A percentile compares a stretch with the other conserved stretches of the same genome.
phyloP scores from a whole-genome alignment of 2,797 vertebrate species.

The Halcyon leucocephala region DNA sequence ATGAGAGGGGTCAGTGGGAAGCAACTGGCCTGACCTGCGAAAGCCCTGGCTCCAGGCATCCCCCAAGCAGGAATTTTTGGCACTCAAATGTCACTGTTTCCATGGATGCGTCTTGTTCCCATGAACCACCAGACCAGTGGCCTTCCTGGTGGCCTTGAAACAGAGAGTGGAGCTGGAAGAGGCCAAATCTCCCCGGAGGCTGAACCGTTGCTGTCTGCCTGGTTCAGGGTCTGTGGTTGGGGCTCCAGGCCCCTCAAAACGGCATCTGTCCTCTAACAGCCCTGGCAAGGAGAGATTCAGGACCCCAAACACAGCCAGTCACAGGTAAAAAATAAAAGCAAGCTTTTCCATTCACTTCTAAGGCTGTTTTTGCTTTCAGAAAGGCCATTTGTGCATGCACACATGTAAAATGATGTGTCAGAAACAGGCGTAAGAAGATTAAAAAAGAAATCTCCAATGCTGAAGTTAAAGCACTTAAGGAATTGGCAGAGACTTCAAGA shows the following conservation, averaged over 20 bases:
- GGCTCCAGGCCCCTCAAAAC: neutral
- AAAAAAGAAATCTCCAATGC: neutral
- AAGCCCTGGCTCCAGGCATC: neutral
- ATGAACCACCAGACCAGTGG: neutral
- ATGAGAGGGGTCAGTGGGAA: neutral
- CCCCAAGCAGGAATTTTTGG: neutral
- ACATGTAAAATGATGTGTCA: constrained; percentile 31
- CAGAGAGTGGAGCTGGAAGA: neutral
- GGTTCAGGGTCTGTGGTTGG: fast-evolving
- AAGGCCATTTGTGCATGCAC: neutral
- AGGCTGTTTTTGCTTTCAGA: neutral
- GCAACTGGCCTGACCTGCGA: neutral
- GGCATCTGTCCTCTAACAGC: neutral
- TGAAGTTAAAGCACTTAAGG: constrained; percentile 59
- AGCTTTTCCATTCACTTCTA: neutral
- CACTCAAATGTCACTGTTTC: neutral
- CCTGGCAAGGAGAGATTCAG: neutral
- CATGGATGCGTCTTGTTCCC: neutral
- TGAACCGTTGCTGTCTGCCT: neutral
- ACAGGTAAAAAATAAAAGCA: neutral
- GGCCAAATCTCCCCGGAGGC: neutral
- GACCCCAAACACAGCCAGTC: neutral
- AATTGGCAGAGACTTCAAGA: constrained; percentile 64
- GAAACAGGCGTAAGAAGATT: neutral
- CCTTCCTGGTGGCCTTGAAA: neutral